phyloP scores from a whole-genome alignment of 2,888 invertebrate genomes.

The Nemotelus nigrinus region DNA sequence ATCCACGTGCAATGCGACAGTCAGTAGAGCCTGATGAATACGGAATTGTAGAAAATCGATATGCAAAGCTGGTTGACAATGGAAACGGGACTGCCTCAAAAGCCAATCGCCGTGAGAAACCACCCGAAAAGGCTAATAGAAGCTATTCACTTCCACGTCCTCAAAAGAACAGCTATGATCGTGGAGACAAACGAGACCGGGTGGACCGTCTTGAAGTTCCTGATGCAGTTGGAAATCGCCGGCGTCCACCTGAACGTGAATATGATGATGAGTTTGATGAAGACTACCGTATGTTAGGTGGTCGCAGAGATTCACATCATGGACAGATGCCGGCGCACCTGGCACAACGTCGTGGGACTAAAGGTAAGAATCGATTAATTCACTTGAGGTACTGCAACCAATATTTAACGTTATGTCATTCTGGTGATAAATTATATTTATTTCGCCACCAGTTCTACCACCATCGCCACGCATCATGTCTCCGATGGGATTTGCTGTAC shows the following conservation, averaged over 20 bases:
- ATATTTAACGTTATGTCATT: no score
- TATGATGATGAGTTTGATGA: constrained; percentile 59
- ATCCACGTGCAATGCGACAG: constrained; percentile 60
- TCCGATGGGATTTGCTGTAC: constrained; percentile 73
- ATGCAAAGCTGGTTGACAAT: constrained; percentile 69
- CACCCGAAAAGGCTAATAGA: constrained; percentile 37
- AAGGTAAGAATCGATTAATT: constrained; percentile 49
- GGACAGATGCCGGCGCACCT: constrained; percentile 40
- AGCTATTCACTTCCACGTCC: constrained; percentile 54
- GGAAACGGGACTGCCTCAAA: not conserved
- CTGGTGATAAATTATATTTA: no score
- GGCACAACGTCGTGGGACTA: constrained; percentile 51
- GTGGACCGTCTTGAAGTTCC: constrained; percentile 61
- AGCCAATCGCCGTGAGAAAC: not conserved
- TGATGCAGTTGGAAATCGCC: constrained; percentile 51
- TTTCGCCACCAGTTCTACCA: constrained; percentile 55
- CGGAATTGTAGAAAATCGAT: constrained; percentile 75
- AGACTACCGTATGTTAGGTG: constrained; percentile 54
- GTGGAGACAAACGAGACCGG: not conserved
- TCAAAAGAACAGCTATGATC: constrained; percentile 53
- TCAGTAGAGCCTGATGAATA: constrained; percentile 63
- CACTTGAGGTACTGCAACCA: no score
- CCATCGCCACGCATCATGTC: constrained; percentile 75
- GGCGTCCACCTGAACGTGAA: constrained; percentile 50
- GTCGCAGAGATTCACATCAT: constrained; percentile 45